phyloP scores from a whole-genome alignment of 2,113 vertebrate species.

The Prinia subflava region DNA sequence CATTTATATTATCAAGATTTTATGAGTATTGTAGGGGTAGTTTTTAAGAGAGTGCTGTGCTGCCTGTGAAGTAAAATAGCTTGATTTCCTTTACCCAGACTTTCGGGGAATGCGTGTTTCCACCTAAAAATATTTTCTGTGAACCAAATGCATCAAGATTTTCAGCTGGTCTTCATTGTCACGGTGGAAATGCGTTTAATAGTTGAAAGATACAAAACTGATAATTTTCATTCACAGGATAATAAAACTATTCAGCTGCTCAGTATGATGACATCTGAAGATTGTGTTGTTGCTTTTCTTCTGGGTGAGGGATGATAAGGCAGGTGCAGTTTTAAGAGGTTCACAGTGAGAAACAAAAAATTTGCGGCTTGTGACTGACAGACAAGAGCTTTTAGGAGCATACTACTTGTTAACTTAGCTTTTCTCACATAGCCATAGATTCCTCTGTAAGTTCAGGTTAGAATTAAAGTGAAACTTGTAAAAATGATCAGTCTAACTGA shows the following conservation, averaged over 20 bases:
- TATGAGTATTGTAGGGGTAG: background rate
- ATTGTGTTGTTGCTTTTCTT: fast-evolving
- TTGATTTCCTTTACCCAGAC: background rate
- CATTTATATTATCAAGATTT: background rate
- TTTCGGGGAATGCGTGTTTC: background rate
- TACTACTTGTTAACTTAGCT: background rate
- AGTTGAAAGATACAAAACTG: background rate
- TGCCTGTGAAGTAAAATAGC: background rate
- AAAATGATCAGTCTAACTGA: slow-evolving; percentile 48
- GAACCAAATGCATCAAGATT: background rate
- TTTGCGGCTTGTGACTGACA: background rate
- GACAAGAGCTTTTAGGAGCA: background rate
- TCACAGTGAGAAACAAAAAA: background rate
- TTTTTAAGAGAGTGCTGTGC: background rate
- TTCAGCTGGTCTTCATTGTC: background rate
- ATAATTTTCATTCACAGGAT: background rate
- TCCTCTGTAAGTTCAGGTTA: slow-evolving; percentile 48
- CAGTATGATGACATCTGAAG: background rate
- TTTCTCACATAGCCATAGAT: slow-evolving; percentile 34
- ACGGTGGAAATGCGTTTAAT: background rate
- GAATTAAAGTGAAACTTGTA: slow-evolving; percentile 59
- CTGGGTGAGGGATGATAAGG: background rate
- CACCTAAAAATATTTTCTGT: background rate
- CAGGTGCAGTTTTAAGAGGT: background rate
- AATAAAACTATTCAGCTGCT: background rate